A percentile compares a stretch with the other conserved stretches of the same genome.
Conservation (phyloP, 2,888 invertebrate species). For the Amiota mariae region DNA sequence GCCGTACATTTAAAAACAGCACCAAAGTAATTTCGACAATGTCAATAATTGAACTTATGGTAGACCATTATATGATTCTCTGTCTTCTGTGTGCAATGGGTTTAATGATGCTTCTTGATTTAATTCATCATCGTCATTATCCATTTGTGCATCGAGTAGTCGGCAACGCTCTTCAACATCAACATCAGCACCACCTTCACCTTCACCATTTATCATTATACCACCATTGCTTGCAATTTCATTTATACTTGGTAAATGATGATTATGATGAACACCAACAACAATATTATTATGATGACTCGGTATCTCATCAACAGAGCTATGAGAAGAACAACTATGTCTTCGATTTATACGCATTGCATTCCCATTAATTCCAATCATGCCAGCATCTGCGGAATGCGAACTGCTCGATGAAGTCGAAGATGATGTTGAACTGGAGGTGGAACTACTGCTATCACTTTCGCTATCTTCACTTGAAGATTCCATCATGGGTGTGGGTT, state of each 20-base stretch:
- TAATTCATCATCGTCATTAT: constrained; percentile 43
- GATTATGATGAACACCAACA: constrained; percentile 1
- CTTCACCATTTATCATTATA: too few relatives aligned
- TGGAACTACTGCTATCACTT: constrained; percentile 75
- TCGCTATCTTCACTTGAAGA: constrained; percentile 75
- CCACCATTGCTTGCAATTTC: neutral
- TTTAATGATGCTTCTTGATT: neutral
- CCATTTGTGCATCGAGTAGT: constrained; percentile 54
- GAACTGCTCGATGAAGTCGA: constrained; percentile 57
- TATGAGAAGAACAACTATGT: constrained; percentile 57
- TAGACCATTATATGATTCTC: neutral
- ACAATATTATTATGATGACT: constrained; percentile 13
- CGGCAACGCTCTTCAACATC: constrained; percentile 51
- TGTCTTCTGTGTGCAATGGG: neutral
- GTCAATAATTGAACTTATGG: constrained; percentile 13
- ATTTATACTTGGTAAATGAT: constrained; percentile 33
- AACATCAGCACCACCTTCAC: constrained; percentile 37
- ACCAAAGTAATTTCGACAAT: neutral
- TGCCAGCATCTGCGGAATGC: constrained; percentile 52
- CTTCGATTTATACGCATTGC: constrained; percentile 44
- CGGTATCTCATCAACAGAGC: constrained; percentile 50
- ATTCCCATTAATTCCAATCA: constrained; percentile 55
- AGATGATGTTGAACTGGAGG: constrained; percentile 73
- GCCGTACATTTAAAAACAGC: neutral
- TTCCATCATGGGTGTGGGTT: constrained; percentile 71